Conservation (phyloP, 2,797 vertebrate genomes). For the Sebastes steindachneri region DNA sequence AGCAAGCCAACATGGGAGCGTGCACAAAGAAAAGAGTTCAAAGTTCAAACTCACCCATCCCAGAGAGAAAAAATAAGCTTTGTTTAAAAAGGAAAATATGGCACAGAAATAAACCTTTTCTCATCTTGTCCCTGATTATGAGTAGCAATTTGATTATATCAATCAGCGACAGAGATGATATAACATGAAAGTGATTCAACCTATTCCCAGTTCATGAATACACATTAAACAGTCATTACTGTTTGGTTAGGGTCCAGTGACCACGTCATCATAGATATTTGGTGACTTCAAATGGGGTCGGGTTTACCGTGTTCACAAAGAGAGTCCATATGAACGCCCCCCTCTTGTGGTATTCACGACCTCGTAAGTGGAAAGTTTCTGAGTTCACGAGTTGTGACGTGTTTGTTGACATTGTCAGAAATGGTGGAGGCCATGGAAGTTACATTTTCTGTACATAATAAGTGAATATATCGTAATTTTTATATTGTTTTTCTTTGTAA, state of each 20-base stretch:
- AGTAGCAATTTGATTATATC: conserved; percentile 60
- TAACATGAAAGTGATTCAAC: conserved; percentile 50
- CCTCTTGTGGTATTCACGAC: no score
- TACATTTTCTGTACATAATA: no score
- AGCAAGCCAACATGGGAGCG: conserved; percentile 9
- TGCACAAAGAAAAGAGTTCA: conserved; percentile 20
- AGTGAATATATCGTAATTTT: no score
- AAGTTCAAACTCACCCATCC: conserved; percentile 29
- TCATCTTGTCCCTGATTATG: conserved; percentile 23
- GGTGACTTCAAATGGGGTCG: no score
- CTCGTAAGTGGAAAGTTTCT: no score
- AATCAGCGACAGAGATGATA: conserved; percentile 59
- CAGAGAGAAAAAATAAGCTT: neutral
- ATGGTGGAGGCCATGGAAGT: no score
- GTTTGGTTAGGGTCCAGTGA: conserved; percentile 2
- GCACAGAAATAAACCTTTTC: conserved; percentile 28
- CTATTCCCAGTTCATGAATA: conserved; percentile 75
- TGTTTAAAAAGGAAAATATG: conserved; percentile 7
- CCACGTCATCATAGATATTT: no score
- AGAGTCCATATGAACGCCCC: no score
- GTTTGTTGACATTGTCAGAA: no score
- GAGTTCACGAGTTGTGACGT: no score
- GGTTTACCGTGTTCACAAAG: no score
- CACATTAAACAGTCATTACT: conserved; percentile 52
- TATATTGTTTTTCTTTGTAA: no score